Evolutionary conservation across 1,140 invertebrate species (phyloP).

Genomic region (Plutomurus gul): DNA sequence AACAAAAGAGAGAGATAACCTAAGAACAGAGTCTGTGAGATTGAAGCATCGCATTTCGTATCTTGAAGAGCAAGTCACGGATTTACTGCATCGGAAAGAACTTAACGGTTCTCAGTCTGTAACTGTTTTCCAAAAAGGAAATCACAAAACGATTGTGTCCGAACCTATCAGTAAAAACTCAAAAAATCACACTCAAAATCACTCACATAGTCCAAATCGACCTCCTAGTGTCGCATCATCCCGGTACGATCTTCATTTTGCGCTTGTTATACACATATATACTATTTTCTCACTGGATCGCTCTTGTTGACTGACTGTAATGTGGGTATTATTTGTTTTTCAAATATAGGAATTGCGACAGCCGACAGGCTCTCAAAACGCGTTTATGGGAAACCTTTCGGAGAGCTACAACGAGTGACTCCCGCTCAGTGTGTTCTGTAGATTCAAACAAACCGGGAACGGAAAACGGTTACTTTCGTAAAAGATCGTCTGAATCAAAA

Average conservation of each 20-base stretch:
- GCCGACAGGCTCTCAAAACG: conserved; percentile 50
- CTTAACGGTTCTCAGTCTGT: conserved; percentile 36
- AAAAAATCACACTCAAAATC: conserved; percentile 35
- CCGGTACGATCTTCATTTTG: background rate
- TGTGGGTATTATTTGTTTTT: background rate
- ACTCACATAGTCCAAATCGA: conserved; percentile 36
- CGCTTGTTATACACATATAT: background rate
- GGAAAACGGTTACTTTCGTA: conserved; percentile 50
- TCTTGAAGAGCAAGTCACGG: conserved; percentile 73
- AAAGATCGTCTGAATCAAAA: conserved; percentile 44
- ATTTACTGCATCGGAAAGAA: conserved; percentile 51
- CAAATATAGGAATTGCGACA: conserved; percentile 41
- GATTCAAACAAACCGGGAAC: conserved; percentile 43
- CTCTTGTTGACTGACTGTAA: background rate
- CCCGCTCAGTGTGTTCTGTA: conserved; percentile 51
- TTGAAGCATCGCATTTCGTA: conserved; percentile 85
- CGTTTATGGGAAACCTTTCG: conserved; percentile 53
- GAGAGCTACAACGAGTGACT: conserved; percentile 51
- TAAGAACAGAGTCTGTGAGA: conserved; percentile 77
- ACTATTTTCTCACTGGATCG: background rate
- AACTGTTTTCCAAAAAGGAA: conserved; percentile 54
- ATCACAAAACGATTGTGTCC: conserved; percentile 51
- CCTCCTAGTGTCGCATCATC: conserved; percentile 49
- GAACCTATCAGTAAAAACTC: conserved; percentile 41
- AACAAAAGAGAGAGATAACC: conserved; percentile 58